Evolutionary conservation across 2,888 invertebrate species (phyloP).

Genomic region (Notodonta dromedarius): DNA sequence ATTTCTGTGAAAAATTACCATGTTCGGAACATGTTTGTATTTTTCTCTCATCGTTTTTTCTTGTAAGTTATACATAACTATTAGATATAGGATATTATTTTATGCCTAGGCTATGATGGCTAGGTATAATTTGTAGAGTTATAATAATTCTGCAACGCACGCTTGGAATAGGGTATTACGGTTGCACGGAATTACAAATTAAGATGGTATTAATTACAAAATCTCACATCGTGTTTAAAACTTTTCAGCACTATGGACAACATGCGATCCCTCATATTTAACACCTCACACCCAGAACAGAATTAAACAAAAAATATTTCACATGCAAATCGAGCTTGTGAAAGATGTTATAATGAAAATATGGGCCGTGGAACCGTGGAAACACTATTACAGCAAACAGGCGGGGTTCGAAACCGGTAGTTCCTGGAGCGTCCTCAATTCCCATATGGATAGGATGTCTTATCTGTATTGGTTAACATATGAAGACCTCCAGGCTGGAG

Average conservation of each 20-base stretch:
- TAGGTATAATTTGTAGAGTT: too few species aligned
- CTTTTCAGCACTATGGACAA: constrained; percentile 21
- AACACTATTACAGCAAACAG: constrained; percentile 6
- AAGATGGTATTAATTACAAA: too few species aligned
- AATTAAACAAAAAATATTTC: constrained; percentile 14
- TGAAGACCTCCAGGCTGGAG: too few species aligned
- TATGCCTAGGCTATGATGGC: too few species aligned
- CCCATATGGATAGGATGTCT: constrained; percentile 26
- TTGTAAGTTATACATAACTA: not conserved
- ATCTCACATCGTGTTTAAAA: too few species aligned
- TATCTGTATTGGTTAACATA: constrained; percentile 12
- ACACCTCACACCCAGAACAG: rapidly evolving
- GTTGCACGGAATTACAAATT: too few species aligned
- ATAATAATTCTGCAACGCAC: too few species aligned
- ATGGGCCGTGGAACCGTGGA: constrained; percentile 26
- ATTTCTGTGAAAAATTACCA: not conserved
- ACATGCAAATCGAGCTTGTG: constrained; percentile 22
- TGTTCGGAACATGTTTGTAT: not conserved
- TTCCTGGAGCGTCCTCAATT: constrained; percentile 32
- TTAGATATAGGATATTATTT: not conserved
- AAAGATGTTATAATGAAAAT: constrained; percentile 36
- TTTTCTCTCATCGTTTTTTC: not conserved
- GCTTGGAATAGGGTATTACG: too few species aligned
- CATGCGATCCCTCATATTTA: constrained; percentile 1
- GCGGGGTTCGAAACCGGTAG: constrained; percentile 28